Percentiles rank a stretch among this genome's conserved stretches.
Evolutionary conservation across 2,888 invertebrate species (phyloP).

Genomic region (Thereva unica): DNA sequence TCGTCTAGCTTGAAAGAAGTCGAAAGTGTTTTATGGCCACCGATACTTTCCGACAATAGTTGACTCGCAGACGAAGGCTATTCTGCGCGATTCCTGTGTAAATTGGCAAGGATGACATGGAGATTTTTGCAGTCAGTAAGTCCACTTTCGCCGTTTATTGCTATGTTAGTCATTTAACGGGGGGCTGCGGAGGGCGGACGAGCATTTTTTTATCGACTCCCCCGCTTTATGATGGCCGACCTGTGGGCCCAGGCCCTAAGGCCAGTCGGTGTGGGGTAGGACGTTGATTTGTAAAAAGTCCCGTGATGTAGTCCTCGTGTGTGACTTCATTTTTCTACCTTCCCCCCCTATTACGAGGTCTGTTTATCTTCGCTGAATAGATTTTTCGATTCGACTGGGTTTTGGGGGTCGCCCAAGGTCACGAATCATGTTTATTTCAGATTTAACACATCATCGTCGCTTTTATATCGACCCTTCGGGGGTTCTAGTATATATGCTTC

Average conservation of each 20-base stretch:
- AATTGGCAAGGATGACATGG: conserved; percentile 29
- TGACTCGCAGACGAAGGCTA: conserved; percentile 3
- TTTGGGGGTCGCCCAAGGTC: conserved; percentile 17
- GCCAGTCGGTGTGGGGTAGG: background rate
- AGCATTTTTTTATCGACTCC: conserved; percentile 13
- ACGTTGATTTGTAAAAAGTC: conserved; percentile 19
- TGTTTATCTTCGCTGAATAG: conserved; percentile 29
- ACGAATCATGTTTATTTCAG: conserved; percentile 23
- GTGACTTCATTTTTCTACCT: background rate
- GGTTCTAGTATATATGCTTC: too few relatives aligned
- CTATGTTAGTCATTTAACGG: background rate
- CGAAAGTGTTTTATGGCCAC: background rate
- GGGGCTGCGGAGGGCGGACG: background rate
- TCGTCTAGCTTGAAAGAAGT: background rate
- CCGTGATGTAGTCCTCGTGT: background rate
- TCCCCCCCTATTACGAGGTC: background rate
- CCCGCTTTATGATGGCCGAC: background rate
- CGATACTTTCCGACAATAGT: background rate
- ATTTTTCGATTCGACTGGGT: conserved; percentile 3
- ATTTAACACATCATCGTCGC: conserved; percentile 15
- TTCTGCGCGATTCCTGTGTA: conserved; percentile 15
- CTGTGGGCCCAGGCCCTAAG: conserved; percentile 9
- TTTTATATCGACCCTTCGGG: too few relatives aligned
- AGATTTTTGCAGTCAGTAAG: conserved; percentile 14
- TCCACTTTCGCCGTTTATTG: background rate